Evolutionary conservation across 2,113 vertebrate species (phyloP).

Genomic region (Cyanistes caeruleus): DNA sequence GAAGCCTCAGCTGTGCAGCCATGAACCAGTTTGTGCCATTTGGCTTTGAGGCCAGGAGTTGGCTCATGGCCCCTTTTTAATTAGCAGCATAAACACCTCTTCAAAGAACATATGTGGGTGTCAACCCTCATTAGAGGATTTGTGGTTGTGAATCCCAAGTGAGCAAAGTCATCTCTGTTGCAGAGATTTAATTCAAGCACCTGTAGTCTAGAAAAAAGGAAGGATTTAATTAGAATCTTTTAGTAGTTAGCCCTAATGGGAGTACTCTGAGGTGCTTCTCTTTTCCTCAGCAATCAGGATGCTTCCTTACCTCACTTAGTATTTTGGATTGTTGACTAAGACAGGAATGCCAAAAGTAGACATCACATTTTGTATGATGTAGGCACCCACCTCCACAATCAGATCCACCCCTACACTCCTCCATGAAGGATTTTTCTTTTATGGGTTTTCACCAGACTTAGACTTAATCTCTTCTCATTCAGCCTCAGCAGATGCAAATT

Average conservation of each 20-base stretch:
- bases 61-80: not conserved
- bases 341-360: not conserved
- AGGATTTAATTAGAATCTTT: slow-evolving; percentile 17
- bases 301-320: not conserved
- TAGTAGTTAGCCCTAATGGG: not conserved
- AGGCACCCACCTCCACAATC: not conserved
- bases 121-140: slow-evolving; percentile 1
- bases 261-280: not conserved
- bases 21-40: not conserved
- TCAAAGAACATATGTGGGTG: slow-evolving; percentile 23
- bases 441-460: not conserved
- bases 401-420: not conserved
- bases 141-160: not conserved
- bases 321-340: not conserved
- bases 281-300: not conserved
- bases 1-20: not conserved
- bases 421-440: not conserved
- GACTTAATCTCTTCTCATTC: not conserved
- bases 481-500: not conserved
- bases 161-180: not conserved
- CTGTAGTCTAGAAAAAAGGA: slow-evolving; percentile 3
- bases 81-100: not conserved
- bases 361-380: not conserved
- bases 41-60: not conserved
- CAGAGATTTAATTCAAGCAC: not conserved